Evolutionary conservation across 2,888 invertebrate genomes (phyloP).

Genomic region (Ophion obscuratus): DNA sequence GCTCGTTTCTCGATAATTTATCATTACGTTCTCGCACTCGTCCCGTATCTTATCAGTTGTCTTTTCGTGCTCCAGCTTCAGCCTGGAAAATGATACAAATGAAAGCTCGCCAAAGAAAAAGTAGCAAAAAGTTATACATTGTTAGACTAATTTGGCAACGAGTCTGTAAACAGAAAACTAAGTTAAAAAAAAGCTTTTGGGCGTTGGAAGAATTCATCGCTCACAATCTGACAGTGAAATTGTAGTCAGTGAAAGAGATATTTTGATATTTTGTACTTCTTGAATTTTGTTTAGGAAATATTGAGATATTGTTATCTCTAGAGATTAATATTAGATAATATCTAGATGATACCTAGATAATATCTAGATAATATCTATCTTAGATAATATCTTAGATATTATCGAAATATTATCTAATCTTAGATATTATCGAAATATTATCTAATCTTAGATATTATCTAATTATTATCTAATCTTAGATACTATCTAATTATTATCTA

Average conservation of each 20-base stretch:
- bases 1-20: constrained; percentile 56
- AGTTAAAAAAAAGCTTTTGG: not conserved
- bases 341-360: no score
- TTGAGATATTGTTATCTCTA: no score
- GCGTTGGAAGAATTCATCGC: not conserved
- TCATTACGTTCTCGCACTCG: constrained; percentile 66
- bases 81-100: constrained; percentile 46
- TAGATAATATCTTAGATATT: no score
- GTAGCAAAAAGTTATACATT: not conserved
- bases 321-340: no score
- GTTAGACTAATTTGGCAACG: not conserved
- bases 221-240: not conserved
- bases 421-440: no score
- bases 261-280: no score
- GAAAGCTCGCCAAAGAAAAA: not conserved
- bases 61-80: constrained; percentile 43
- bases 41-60: constrained; percentile 41
- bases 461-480: no score
- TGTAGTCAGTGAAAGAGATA: not conserved
- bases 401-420: no score
- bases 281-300: no score
- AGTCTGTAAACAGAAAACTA: not conserved
- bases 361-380: no score
- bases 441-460: no score
- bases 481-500: no score